Conservation (phyloP, 1,140 invertebrate species). For the Reticulitermes speratus region DNA sequence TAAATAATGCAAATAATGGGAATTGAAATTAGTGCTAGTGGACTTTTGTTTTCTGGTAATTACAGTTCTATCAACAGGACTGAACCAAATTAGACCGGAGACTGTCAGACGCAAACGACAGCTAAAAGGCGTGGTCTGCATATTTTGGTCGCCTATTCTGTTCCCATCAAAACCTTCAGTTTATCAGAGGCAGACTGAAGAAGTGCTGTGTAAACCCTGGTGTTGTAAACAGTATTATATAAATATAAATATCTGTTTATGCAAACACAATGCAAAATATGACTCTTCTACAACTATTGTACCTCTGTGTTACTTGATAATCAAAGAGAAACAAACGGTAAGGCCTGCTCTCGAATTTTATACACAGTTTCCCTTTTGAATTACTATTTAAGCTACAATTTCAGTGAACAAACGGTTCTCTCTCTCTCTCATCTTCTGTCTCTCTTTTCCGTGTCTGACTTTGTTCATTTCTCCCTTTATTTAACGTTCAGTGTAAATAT, state of each 20-base stretch:
- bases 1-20: too few relatives aligned
- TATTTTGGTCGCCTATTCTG: too few relatives aligned
- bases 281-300: not conserved
- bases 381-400: slow-evolving; percentile 3
- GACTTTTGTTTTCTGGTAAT: too few relatives aligned
- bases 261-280: not conserved
- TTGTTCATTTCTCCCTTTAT: not conserved
- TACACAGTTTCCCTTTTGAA: not conserved
- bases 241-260: not conserved
- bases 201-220: not conserved
- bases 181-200: not conserved
- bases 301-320: not conserved
- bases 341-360: not conserved
- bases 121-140: too few relatives aligned
- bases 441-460: not conserved
- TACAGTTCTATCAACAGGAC: too few relatives aligned
- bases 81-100: too few relatives aligned
- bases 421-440: not conserved
- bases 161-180: too few relatives aligned
- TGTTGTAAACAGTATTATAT: not conserved
- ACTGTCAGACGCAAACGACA: too few relatives aligned
- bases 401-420: not conserved
- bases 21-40: too few relatives aligned
- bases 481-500: not conserved
- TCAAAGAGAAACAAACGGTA: not conserved